Conservation (phyloP, 1,140 invertebrate genomes). For the Holotrichia oblita region DNA sequence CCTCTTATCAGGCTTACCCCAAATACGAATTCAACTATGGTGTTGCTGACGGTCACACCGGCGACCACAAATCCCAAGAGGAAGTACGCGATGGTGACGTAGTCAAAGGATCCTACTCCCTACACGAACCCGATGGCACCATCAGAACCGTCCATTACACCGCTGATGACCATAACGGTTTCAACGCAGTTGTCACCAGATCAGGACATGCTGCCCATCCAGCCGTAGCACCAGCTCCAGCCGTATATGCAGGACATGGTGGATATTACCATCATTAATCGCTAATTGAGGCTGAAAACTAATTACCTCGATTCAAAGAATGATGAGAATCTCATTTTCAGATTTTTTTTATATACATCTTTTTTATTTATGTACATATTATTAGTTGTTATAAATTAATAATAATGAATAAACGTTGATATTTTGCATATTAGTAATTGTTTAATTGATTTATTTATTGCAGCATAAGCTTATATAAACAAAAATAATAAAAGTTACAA, state of each 20-base stretch:
- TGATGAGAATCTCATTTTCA: not conserved
- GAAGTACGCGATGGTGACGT: slow-evolving; percentile 48
- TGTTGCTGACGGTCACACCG: slow-evolving; percentile 47
- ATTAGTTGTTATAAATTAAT: slow-evolving; percentile 16
- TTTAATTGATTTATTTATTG: not conserved
- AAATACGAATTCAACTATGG: slow-evolving; percentile 46
- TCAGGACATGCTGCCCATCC: slow-evolving; percentile 31
- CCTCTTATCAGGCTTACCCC: slow-evolving; percentile 10
- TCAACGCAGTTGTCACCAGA: slow-evolving; percentile 33
- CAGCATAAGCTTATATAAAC: not conserved
- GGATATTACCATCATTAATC: slow-evolving; percentile 23
- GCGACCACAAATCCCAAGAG: slow-evolving; percentile 54
- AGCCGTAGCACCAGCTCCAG: not conserved
- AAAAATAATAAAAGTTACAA: not conserved
- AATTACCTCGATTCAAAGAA: slow-evolving; percentile 1
- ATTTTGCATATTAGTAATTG: not conserved
- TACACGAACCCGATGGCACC: slow-evolving; percentile 31
- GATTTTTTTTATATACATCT: slow-evolving; percentile 9
- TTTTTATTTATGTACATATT: slow-evolving; percentile 19
- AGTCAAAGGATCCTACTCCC: slow-evolving; percentile 35
- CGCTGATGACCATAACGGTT: slow-evolving; percentile 34
- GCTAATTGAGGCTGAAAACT: not conserved
- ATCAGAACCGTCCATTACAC: slow-evolving; percentile 40
- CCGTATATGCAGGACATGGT: slow-evolving; percentile 21
- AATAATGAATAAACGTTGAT: slow-evolving; percentile 27